Conservation (phyloP, 2,888 invertebrate genomes). For the Lepeophtheirus nordmannii region DNA sequence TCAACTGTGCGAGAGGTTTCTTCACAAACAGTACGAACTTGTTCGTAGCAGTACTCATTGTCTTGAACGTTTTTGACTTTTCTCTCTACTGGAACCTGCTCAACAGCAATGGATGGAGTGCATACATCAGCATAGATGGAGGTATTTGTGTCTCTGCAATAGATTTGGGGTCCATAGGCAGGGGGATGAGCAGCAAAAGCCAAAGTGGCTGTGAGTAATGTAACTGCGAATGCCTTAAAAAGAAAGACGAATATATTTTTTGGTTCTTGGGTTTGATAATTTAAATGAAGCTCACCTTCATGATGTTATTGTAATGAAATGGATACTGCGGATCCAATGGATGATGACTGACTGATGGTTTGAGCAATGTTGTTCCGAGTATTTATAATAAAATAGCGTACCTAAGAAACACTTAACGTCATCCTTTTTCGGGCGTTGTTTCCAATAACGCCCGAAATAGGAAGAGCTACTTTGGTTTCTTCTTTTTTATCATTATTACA, state of each 20-base stretch:
- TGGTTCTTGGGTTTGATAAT: background rate
- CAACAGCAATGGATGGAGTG: conserved; percentile 21
- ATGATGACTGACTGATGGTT: conserved; percentile 4
- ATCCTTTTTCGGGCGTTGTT: too few relatives aligned
- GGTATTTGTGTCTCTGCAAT: conserved; percentile 24
- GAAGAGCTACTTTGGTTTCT: background rate
- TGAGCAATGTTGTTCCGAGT: background rate
- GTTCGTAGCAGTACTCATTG: conserved; percentile 23
- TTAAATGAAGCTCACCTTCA: background rate
- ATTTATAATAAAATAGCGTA: conserved; percentile 1
- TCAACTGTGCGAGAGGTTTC: conserved; percentile 15
- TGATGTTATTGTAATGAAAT: background rate
- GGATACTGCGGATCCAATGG: conserved; percentile 7
- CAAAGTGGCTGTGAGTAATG: background rate
- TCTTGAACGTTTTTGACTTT: conserved; percentile 22
- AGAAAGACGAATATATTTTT: background rate
- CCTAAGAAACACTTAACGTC: background rate
- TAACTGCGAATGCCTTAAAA: background rate
- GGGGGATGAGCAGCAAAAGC: conserved; percentile 7
- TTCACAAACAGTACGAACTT: conserved; percentile 22
- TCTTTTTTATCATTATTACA: too few relatives aligned
- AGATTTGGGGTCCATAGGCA: conserved; percentile 13
- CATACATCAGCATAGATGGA: conserved; percentile 24
- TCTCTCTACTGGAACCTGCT: conserved; percentile 4
- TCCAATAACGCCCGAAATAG: background rate